Percentiles rank a stretch among this genome's conserved stretches.
phyloP scores from a whole-genome alignment of 2,888 invertebrate species.

The Crocallis elinguaria region DNA sequence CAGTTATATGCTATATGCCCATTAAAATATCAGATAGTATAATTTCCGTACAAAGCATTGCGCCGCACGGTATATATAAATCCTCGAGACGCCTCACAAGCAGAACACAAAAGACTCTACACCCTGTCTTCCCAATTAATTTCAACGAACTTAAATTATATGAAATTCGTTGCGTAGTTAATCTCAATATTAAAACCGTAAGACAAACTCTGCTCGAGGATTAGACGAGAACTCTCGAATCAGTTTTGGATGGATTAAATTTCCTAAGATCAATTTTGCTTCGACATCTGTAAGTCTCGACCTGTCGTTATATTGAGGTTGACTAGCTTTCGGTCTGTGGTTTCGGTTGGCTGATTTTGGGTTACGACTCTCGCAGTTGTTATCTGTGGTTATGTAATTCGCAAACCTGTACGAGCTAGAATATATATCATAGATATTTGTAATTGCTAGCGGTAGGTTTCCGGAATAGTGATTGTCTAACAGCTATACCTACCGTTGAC shows the following conservation, averaged over 20 bases:
- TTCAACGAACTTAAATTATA: conserved; percentile 35
- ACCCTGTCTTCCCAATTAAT: conserved; percentile 28
- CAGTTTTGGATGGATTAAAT: conserved; percentile 29
- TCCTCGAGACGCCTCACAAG: conserved; percentile 2
- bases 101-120: conserved; percentile 4
- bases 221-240: conserved; percentile 27
- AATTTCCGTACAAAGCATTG: neutral
- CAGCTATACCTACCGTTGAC: too few species aligned
- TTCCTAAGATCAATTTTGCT: conserved; percentile 27
- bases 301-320: neutral
- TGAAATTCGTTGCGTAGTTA: conserved; percentile 31
- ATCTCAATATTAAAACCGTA: conserved; percentile 31
- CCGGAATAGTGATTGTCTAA: too few species aligned
- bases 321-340: neutral
- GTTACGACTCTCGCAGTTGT: too few species aligned
- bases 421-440: too few species aligned
- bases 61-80: too few species aligned
- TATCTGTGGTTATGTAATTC: too few species aligned
- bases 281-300: conserved; percentile 17
- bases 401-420: too few species aligned
- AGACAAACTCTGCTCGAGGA: conserved; percentile 29
- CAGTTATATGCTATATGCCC: too few species aligned
- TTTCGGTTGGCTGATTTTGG: neutral
- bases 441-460: too few species aligned
- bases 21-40: too few species aligned